Evolutionary conservation across 1,140 invertebrate genomes (phyloP), one percentile per base, ranked within the genome.

Genomic region (Bombus ignitus): DNA sequence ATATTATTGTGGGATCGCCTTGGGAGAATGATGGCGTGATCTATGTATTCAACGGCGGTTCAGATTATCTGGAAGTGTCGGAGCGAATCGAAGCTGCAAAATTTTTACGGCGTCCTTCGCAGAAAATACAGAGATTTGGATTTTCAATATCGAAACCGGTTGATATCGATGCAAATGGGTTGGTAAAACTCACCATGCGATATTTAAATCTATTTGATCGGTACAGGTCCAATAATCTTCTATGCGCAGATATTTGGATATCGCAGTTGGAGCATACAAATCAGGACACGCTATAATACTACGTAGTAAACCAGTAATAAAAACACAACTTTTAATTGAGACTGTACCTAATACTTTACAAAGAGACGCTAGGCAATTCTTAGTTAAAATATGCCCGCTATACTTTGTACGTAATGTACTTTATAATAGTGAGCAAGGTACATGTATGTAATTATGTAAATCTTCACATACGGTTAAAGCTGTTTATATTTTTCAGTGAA

Each of bases 1-100:
- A 97, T 93, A 92, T 97, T 62, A 97, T 97, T 10, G 96, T 97
- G 39, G 96, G 97, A 39, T 96, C 97, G 25, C 97, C 97, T 3
- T 97, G 96, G 95, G 97, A 97, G 87, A 94, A 96, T 32, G 89
- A 92, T 25, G 96, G 96, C 5, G 96, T 95, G 0, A 96, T 97
- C 15, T 97, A 97, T 82, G 95, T 97, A 81, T 97, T 97, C 83
- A 95, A 95, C 87, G 97, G 97, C 2, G 91, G 95, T 91, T 92
- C 44, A 93, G 95, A 25, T 96, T 94, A 89, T 88, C 66, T 79
- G 8, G 93, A 93, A 74, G 88, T 91, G 6, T 89, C 94, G 3
- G 96, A 97, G 90, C 89, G 89, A 91, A 94, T 96, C 62, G n/a
- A 92, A 10, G 93, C 94, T 18, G 91, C 35, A 78, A 68, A 28